Base-by-base conservation (phyloP, 2,888 invertebrate species). In the Cybosia mesomella region DNA sequence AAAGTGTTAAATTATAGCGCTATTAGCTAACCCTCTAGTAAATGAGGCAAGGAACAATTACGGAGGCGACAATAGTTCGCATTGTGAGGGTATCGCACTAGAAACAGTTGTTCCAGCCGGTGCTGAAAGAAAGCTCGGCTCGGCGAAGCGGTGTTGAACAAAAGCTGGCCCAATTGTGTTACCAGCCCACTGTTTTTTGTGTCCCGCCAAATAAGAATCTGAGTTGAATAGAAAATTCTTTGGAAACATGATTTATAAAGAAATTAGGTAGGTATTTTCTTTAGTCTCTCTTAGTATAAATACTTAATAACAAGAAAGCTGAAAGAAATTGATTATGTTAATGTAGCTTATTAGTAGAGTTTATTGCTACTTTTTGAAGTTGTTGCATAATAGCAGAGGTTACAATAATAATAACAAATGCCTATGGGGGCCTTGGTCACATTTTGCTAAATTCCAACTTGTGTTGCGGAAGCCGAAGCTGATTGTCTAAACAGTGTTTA, bases 21-120 rank as follows among this genome's bases (percentile, higher is more conserved):
- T 84, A 88, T 88, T 89, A 89, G 84, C 81, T 87, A 84, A 82
- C 87, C 86, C 89, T 88, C 83, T 76, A 85, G 84, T 87, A 85
- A 87, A 88, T 85, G 90, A 89, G 85, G 88, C 86, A 67, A 81
- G 86, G 85, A 82, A 90, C 89, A 90, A 91, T 91, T 89, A 90
- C 77, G 76, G 76, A 80, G 72, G 85, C 88, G 85, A 91, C 90
- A 91, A 90, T 89, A 88, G 88, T 87, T 83, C 83, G 85, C 85
- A 88, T 88, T 89, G 89, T 89, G 77, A 81, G 83, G 83, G 85
- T 88, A 88, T 89, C 91, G 90, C 82, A 85, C 86, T 84, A 85
- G 89, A 84, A 89, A 87, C 90, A 89, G 90, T 89, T 87, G 90
- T 87, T 89, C 79, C 87, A 85, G 71, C 67, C 71, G 66, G 61